phyloP scores from a whole-genome alignment of 2,797 vertebrate species.

The Notoglanidium macrostoma region DNA sequence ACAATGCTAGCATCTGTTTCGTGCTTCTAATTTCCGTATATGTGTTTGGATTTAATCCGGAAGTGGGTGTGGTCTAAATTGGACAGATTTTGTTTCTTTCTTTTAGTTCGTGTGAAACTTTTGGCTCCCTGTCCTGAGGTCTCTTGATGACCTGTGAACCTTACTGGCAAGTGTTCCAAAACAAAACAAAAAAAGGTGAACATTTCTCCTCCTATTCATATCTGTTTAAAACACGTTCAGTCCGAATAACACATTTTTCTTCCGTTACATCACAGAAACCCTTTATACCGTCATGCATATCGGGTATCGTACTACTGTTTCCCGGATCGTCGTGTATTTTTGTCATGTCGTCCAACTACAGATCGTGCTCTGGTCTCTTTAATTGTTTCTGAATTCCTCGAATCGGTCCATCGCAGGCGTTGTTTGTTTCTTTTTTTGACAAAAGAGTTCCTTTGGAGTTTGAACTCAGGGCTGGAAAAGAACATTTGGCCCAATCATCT shows the following conservation, averaged over 20 bases:
- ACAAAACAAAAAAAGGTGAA: neutral
- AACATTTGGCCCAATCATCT: constrained; percentile 52
- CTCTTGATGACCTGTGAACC: too few species aligned
- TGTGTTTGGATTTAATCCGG: neutral
- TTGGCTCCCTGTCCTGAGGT: neutral
- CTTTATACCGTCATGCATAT: neutral
- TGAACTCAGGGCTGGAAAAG: constrained; percentile 48
- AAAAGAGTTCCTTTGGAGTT: neutral
- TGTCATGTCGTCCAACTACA: neutral
- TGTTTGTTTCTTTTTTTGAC: neutral
- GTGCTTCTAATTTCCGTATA: neutral
- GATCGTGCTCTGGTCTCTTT: neutral
- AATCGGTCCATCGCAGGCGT: neutral
- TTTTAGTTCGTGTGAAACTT: neutral
- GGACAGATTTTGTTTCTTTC: neutral
- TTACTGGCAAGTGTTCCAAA: neutral
- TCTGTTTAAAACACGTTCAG: neutral
- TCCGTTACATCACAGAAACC: too few species aligned
- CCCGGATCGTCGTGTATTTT: neutral
- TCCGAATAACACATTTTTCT: too few species aligned
- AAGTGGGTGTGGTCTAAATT: neutral
- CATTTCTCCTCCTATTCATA: neutral
- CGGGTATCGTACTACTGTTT: neutral
- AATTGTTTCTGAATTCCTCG: neutral
- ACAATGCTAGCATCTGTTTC: neutral